Conservation (phyloP, 2,113 vertebrate genomes). For the Scalopus aquaticus region DNA sequence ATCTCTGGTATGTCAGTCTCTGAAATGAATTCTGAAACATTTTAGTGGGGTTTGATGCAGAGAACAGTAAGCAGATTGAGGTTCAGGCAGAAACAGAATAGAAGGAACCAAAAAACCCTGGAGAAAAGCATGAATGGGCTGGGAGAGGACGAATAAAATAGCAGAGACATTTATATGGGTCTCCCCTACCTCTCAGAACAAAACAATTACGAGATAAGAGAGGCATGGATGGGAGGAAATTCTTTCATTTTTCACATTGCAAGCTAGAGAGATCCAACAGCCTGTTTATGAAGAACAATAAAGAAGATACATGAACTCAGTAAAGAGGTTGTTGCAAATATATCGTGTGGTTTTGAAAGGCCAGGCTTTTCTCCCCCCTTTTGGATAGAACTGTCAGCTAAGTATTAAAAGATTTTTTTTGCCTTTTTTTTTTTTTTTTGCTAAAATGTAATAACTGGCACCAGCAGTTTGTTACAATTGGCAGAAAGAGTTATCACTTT, state of each 20-base stretch:
- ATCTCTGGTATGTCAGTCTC: neutral
- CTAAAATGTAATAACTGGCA: constrained; percentile 69
- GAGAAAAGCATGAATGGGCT: constrained; percentile 85
- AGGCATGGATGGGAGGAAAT: constrained; percentile 85
- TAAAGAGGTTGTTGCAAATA: constrained; percentile 86
- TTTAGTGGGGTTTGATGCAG: constrained; percentile 50
- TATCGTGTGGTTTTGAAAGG: constrained; percentile 80
- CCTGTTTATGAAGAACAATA: constrained; percentile 89
- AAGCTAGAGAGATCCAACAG: constrained; percentile 85
- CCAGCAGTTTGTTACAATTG: constrained; percentile 73
- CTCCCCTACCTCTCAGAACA: constrained; percentile 86
- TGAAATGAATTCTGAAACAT: constrained; percentile 66
- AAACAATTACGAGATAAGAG: constrained; percentile 90
- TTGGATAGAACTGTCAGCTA: constrained; percentile 77
- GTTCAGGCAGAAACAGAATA: constrained; percentile 79
- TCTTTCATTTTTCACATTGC: constrained; percentile 87
- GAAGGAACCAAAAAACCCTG: constrained; percentile 81
- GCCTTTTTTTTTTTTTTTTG: neutral
- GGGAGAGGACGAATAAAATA: constrained; percentile 87
- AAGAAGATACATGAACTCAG: constrained; percentile 87
- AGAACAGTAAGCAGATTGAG: constrained; percentile 77
- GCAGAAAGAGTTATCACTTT: constrained; percentile 78
- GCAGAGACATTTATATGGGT: constrained; percentile 85
- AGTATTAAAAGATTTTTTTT: constrained; percentile 68
- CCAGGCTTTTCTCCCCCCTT: constrained; percentile 71